phyloP scores from a whole-genome alignment of 2,113 vertebrate species.

The Aviceda subcristata region DNA sequence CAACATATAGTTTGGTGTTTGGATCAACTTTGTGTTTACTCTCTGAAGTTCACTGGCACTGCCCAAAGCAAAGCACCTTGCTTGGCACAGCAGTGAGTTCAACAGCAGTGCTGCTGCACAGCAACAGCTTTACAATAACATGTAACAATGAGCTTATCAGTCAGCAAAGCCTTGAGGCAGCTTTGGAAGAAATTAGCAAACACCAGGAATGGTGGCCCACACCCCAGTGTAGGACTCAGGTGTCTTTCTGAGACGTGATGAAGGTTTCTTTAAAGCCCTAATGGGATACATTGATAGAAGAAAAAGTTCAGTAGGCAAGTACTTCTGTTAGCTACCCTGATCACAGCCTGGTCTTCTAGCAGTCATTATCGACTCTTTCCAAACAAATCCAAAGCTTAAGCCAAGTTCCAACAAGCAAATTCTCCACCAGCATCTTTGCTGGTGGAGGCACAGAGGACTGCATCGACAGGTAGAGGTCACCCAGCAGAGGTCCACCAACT shows the following conservation, averaged over 20 bases:
- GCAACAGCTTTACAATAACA: background rate
- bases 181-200: background rate
- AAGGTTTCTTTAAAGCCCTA: background rate
- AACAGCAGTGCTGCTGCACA: background rate
- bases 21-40: background rate
- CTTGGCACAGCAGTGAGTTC: background rate
- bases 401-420: background rate
- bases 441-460: background rate
- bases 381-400: background rate
- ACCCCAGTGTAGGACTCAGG: background rate
- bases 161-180: background rate
- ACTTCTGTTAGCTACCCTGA: background rate
- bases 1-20: background rate
- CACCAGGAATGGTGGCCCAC: background rate
- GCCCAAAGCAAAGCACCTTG: background rate
- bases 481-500: background rate
- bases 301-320: background rate
- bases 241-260: background rate
- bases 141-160: background rate
- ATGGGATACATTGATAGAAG: background rate
- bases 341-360: background rate
- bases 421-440: background rate
- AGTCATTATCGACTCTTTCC: background rate
- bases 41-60: background rate
- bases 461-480: background rate